Evolutionary conservation across 2,113 vertebrate genomes (phyloP).

Genomic region (Mus spicilegus): DNA sequence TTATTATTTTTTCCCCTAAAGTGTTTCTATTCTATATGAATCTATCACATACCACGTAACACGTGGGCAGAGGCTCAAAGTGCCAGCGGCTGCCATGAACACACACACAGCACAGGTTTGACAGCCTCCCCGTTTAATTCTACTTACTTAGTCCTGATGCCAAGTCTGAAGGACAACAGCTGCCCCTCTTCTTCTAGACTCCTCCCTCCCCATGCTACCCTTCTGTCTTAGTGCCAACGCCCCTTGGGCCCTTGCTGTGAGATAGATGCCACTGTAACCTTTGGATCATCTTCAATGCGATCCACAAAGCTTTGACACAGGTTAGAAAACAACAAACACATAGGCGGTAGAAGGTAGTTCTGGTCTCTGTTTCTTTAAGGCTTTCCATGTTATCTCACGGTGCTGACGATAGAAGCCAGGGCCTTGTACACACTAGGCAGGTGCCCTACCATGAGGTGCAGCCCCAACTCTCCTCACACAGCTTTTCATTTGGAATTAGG

Average conservation of each 20-base stretch:
- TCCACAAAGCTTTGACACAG: constrained; percentile 1
- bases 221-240: background rate
- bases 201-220: background rate
- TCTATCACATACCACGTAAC: background rate
- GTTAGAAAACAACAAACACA: background rate
- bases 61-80: background rate
- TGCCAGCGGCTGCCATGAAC: background rate
- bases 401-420: background rate
- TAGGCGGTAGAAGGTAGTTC: background rate
- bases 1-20: background rate
- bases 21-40: background rate
- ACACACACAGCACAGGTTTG: background rate
- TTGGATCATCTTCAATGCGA: background rate
- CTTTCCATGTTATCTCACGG: background rate
- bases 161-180: background rate
- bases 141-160: background rate
- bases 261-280: background rate
- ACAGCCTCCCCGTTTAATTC: background rate
- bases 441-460: background rate
- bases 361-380: background rate
- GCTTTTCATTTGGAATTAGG: background rate
- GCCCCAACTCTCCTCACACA: background rate
- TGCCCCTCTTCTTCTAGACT: background rate
- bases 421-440: background rate
- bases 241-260: background rate